Conservation (phyloP, 2,113 vertebrate genomes). For the Pseudopodoces humilis region DNA sequence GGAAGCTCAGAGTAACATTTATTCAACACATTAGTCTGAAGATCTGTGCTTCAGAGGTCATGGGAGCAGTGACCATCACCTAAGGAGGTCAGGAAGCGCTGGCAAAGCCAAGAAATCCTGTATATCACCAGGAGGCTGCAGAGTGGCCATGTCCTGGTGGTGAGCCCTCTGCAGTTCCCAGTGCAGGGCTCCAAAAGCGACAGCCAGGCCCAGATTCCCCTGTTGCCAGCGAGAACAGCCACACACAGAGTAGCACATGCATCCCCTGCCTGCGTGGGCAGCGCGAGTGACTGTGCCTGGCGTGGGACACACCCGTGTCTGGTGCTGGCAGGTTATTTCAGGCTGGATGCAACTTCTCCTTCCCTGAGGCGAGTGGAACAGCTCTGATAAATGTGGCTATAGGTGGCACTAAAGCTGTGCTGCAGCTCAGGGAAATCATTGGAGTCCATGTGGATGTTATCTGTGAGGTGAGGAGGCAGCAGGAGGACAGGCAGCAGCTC, state of each 20-base stretch:
- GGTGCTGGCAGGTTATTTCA: slow-evolving; percentile 40
- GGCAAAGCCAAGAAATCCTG: background rate
- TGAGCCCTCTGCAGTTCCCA: background rate
- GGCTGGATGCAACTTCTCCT: background rate
- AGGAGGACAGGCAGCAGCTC: background rate
- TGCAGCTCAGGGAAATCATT: background rate
- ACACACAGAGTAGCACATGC: background rate
- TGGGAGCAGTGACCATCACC: background rate
- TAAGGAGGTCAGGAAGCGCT: fast-evolving
- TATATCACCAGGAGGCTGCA: fast-evolving
- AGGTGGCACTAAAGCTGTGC: slow-evolving; percentile 4
- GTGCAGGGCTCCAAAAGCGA: background rate
- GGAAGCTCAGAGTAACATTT: background rate
- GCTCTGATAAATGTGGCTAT: background rate
- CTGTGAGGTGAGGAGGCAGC: background rate
- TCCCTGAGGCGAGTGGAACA: background rate
- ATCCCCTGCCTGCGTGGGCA: background rate
- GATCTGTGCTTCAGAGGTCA: background rate
- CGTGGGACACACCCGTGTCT: background rate
- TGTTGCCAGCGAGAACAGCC: background rate
- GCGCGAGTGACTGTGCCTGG: background rate
- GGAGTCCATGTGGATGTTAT: background rate
- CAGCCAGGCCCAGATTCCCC: fast-evolving
- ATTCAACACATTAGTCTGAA: background rate
- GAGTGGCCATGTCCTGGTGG: fast-evolving